phyloP scores from a whole-genome alignment of 37 sponge, comb jelly and placozoan genomes.

The Cladorhizidae sp. region DNA sequence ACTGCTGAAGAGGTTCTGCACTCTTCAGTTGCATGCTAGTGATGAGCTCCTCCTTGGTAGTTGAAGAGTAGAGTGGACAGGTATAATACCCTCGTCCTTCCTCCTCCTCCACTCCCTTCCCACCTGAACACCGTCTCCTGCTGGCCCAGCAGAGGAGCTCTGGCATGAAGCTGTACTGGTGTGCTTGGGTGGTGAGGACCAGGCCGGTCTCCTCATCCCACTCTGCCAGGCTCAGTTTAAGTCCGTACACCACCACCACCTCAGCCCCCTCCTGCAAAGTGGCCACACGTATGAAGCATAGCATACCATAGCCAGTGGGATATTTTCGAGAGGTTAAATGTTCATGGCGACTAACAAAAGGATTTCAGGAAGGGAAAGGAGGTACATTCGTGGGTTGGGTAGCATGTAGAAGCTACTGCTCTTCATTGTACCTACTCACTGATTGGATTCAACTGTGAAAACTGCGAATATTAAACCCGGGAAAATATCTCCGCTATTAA shows the following conservation, averaged over 20 bases:
- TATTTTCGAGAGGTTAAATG: too few relatives aligned
- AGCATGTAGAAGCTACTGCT: too few relatives aligned
- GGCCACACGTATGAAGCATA: too few relatives aligned
- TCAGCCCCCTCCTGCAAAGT: too few relatives aligned
- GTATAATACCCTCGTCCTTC: not conserved
- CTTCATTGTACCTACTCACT: too few relatives aligned
- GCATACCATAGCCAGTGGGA: too few relatives aligned
- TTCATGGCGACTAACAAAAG: too few relatives aligned
- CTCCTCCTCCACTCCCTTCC: not conserved
- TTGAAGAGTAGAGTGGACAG: slow-evolving; percentile 19
- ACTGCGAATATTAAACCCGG: too few relatives aligned
- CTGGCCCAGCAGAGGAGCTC: slow-evolving; percentile 11
- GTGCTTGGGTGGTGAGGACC: not conserved
- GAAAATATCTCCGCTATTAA: too few relatives aligned
- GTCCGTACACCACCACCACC: not conserved
- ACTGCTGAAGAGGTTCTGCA: not conserved
- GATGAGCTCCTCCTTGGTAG: slow-evolving; percentile 3
- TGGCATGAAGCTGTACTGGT: not conserved
- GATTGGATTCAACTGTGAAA: too few relatives aligned
- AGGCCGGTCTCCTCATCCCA: not conserved
- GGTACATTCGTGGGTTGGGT: too few relatives aligned
- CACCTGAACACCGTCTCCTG: not conserved
- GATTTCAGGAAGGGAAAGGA: too few relatives aligned
- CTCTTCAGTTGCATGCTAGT: not conserved
- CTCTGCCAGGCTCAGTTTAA: not conserved